Base-by-base conservation (phyloP, 1,140 invertebrate species). In the Trichonephila inaurata region DNA sequence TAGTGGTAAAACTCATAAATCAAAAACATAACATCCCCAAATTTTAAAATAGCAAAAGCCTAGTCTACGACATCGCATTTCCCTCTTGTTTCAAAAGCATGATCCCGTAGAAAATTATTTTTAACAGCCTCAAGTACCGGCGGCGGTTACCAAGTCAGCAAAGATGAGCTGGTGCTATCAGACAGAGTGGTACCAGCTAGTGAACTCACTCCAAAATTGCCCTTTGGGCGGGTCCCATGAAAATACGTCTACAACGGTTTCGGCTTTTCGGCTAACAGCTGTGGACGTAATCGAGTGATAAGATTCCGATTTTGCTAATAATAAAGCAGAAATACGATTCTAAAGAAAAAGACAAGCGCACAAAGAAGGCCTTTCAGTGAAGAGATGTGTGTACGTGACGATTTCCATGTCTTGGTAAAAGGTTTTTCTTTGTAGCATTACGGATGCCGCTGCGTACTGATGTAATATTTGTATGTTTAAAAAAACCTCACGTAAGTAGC, bases 181-280 rank as follows among this genome's bases (percentile, higher is more conserved):
- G 92, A 93, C 93, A 66, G 88, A 40, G 66, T 94, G 72, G 93
- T 89, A 60, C 93, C 86, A 87, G 4, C 69, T 3, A 21, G 19
- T 60, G 62, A 85, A 85, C 83, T 61, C 12, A 24, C 58, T 28
- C 83, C 8, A 85, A 85, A 58, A 51, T 85, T 60, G 21, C 83
- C 6, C 21, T 51, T 58, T 6, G 85, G 91, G 91, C 40, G 83
- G 91, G 89, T 24, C 94, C 44, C 19, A 12, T 64, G 6, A 33
- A 18, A 40, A n/a, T 62, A 88, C 58, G 2, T 61, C 85, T 62
- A 88, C 85, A 10, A 64, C 8, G 85, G 24, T 85, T 85, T 62
- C 28, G 33, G 60, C 62, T 44, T 85, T 85, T 62, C 28, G 33
- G 60, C 62, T 44, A 66, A 88, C 86, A 44, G 21, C 10, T 72